These are phyloP conservation scores for Catostomus latipinnis DNA, from an alignment of 2,797 vertebrate genomes.

Conservation along the genomic window DNA sequence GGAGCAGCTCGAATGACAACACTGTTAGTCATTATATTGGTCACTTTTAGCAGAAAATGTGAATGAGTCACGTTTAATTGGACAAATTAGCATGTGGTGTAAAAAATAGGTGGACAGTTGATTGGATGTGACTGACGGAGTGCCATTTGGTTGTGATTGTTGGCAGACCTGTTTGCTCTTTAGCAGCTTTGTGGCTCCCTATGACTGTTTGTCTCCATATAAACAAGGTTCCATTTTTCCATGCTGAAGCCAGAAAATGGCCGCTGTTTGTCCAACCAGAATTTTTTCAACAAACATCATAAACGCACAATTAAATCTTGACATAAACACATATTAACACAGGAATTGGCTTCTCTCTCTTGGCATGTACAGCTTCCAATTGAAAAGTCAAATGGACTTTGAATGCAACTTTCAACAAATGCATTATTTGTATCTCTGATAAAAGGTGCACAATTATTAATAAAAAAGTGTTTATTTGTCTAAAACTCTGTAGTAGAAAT, in stretches of 20 bases:
- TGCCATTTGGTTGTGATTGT: conserved; percentile 8
- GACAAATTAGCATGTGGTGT: conserved; percentile 40
- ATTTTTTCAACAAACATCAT: too few relatives aligned
- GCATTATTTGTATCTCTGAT: too few relatives aligned
- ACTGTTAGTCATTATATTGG: neutral
- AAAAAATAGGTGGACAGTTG: conserved; percentile 26
- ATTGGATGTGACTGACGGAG: conserved; percentile 4
- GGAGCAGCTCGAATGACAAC: conserved; percentile 29
- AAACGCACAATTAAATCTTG: too few relatives aligned
- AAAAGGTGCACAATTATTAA: too few relatives aligned
- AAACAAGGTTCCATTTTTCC: conserved; percentile 40
- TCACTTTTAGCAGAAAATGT: conserved; percentile 34
- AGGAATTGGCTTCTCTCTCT: too few relatives aligned
- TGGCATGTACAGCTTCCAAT: too few relatives aligned
- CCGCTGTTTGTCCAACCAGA: conserved; percentile 28
- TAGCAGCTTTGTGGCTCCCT: conserved; percentile 29
- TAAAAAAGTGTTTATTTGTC: too few relatives aligned
- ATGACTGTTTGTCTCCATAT: conserved; percentile 18
- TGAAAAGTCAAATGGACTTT: too few relatives aligned
- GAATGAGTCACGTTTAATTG: conserved; percentile 37
- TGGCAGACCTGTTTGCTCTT: conserved; percentile 30
- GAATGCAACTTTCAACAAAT: too few relatives aligned
- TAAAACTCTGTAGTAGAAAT: too few relatives aligned
- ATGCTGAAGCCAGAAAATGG: conserved; percentile 25
- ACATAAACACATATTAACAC: neutral